Evolutionary conservation across 1,140 invertebrate species (phyloP).

Genomic region (Apis dorsata): DNA sequence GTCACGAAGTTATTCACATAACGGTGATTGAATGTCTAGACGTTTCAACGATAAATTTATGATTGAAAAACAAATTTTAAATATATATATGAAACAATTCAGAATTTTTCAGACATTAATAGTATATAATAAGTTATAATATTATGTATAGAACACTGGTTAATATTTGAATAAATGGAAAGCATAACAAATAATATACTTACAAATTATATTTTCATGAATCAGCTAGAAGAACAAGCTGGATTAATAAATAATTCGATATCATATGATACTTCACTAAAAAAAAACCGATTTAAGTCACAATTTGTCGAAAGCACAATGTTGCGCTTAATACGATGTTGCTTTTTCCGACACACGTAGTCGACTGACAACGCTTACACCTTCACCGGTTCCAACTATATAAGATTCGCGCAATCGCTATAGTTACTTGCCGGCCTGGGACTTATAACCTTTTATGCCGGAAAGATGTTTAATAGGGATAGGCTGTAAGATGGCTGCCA

Average conservation of each 20-base stretch:
- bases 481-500: constrained; percentile 33
- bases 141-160: too few species aligned
- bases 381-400: constrained; percentile 23
- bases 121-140: neutral
- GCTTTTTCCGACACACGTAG: constrained; percentile 13
- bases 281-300: neutral
- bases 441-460: constrained; percentile 42
- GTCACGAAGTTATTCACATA: neutral
- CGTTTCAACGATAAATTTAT: neutral
- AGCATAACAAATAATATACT: neutral
- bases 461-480: constrained; percentile 25
- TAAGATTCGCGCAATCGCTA: constrained; percentile 39
- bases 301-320: constrained; percentile 11
- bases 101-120: neutral
- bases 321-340: neutral
- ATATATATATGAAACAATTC: neutral
- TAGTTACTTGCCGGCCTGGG: neutral
- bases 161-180: too few species aligned
- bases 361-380: constrained; percentile 24
- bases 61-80: neutral
- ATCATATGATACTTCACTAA: neutral
- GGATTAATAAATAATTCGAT: neutral
- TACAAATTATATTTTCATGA: neutral
- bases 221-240: neutral
- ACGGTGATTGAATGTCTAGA: neutral